A percentile compares a stretch with the other conserved stretches of the same genome.
Conservation (phyloP, 2,113 vertebrate genomes). For the Pterocles orientalis region DNA sequence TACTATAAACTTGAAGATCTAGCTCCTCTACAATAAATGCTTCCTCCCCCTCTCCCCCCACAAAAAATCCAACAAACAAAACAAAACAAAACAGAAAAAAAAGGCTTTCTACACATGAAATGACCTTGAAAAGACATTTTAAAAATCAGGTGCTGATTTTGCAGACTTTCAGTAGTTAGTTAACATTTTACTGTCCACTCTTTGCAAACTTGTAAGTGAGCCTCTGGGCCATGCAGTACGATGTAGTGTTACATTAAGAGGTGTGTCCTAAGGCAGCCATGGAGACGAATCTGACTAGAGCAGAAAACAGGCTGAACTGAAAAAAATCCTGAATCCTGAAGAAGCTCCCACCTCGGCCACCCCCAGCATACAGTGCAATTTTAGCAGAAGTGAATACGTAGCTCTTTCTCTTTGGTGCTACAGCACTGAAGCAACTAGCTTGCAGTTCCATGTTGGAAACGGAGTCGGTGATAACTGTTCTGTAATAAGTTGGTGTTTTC, state of each 20-base stretch:
- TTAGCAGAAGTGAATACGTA: neutral
- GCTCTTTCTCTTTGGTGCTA: neutral
- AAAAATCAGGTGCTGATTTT: neutral
- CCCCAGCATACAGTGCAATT: too few species aligned
- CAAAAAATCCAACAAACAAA: neutral
- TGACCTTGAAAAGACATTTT: neutral
- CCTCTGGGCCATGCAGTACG: neutral
- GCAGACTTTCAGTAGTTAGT: neutral
- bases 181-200: neutral
- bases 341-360: neutral
- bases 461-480: fast-evolving
- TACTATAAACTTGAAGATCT: neutral
- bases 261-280: neutral
- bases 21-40: neutral
- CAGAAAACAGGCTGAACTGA: neutral
- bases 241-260: neutral
- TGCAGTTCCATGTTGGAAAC: neutral
- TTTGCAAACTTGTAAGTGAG: neutral
- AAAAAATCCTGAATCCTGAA: neutral
- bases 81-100: neutral
- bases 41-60: fast-evolving
- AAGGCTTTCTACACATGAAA: neutral
- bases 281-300: neutral
- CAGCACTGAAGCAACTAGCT: neutral
- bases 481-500: neutral